Conservation (phyloP, 2,797 vertebrate species). For the Peromyscus attwateri region DNA sequence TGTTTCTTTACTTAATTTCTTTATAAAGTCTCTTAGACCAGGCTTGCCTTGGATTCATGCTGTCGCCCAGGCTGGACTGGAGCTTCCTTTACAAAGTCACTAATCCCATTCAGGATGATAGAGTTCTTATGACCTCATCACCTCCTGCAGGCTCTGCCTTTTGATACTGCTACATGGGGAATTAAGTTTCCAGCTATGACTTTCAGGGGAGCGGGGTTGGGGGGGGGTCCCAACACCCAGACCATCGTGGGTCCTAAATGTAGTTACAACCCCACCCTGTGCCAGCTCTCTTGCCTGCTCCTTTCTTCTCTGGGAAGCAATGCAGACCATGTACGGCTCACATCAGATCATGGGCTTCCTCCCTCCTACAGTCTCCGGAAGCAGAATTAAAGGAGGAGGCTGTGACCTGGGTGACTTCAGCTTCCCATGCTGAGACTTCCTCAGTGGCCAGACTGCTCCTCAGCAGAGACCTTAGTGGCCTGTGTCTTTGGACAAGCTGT, state of each 20-base stretch:
- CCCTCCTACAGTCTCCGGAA: neutral
- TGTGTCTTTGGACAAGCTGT: fast-evolving
- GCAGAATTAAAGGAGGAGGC: neutral
- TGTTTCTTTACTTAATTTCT: neutral
- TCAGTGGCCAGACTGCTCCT: neutral
- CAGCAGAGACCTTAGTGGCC: neutral
- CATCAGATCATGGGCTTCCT: neutral
- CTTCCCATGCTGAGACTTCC: neutral
- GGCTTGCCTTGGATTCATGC: neutral
- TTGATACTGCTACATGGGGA: neutral
- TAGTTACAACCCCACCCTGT: neutral
- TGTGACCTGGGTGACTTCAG: neutral
- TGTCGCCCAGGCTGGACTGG: neutral
- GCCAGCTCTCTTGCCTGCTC: neutral
- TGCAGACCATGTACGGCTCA: fast-evolving
- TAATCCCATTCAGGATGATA: neutral
- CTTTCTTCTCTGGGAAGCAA: neutral
- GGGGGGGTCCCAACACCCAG: neutral
- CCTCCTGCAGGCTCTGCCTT: neutral
- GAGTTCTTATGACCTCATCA: neutral
- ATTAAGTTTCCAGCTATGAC: neutral
- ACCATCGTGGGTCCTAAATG: neutral
- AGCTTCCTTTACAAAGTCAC: neutral
- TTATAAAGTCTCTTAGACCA: neutral
- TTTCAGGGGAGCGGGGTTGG: neutral